Conservation (phyloP, 2,888 invertebrate species). For the Pollenia labialis region DNA sequence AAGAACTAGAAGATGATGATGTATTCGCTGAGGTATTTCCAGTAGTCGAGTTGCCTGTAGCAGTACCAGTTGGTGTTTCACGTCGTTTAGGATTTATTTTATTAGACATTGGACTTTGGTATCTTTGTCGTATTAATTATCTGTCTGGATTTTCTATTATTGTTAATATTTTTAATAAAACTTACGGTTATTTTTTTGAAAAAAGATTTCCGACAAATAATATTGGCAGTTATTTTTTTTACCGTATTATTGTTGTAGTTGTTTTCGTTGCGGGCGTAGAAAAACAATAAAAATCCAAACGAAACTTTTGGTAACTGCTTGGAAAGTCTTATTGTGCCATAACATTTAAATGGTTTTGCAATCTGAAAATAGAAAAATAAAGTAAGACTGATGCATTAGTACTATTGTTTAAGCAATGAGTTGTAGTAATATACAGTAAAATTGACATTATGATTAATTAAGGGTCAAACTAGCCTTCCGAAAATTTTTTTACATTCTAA, state of each 20-base stretch:
- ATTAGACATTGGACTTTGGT: constrained; percentile 82
- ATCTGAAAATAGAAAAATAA: constrained; percentile 49
- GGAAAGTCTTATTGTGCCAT: constrained; percentile 41
- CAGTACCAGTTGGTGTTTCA: constrained; percentile 80
- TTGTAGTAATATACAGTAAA: too few relatives aligned
- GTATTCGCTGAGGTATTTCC: constrained; percentile 82
- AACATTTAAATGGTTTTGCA: constrained; percentile 21
- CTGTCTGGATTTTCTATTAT: background rate
- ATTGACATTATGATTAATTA: too few relatives aligned
- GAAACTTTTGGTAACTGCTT: constrained; percentile 42
- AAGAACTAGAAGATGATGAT: constrained; percentile 84
- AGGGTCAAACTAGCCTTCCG: too few relatives aligned
- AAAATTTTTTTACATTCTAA: too few relatives aligned
- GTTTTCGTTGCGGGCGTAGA: constrained; percentile 38
- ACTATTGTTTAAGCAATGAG: constrained; percentile 19
- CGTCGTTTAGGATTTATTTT: constrained; percentile 84
- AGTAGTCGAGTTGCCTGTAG: constrained; percentile 78
- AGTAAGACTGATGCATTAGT: background rate
- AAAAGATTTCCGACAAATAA: background rate
- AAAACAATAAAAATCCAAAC: constrained; percentile 56
- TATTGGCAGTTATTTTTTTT: constrained; percentile 58
- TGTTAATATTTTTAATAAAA: constrained; percentile 12
- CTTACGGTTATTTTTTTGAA: background rate
- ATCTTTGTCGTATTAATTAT: constrained; percentile 24
- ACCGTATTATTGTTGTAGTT: constrained; percentile 1